These are phyloP conservation scores for Tethea ocularis DNA, from an alignment of 2,888 invertebrate genomes.

Conservation along the genomic window DNA sequence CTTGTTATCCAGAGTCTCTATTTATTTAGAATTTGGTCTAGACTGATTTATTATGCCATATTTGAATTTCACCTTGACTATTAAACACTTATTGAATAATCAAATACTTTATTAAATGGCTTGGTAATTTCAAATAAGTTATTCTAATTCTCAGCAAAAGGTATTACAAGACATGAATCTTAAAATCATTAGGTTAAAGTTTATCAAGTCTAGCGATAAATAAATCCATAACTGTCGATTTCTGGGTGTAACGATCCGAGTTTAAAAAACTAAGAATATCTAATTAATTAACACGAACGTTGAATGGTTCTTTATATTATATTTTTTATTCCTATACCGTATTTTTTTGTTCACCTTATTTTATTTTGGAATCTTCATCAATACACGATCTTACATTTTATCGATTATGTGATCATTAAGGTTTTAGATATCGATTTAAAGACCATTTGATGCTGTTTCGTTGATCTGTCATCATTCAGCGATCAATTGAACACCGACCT, in stretches of 20 bases:
- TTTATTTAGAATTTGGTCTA: neutral
- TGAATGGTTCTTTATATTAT: no score
- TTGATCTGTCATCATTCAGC: neutral
- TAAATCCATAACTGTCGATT: neutral
- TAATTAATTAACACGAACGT: no score
- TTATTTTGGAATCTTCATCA: neutral
- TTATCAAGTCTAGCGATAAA: neutral
- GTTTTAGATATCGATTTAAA: neutral
- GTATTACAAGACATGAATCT: neutral
- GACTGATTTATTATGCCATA: neutral
- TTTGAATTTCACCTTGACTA: neutral
- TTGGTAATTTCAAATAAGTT: neutral
- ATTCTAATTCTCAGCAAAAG: neutral
- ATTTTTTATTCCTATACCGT: neutral
- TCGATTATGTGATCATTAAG: neutral
- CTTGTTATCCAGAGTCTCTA: neutral
- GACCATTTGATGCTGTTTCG: neutral
- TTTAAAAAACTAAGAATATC: no score
- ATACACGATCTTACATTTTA: neutral
- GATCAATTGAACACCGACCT: neutral
- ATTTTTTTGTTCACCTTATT: neutral
- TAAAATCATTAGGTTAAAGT: neutral
- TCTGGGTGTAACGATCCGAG: no score
- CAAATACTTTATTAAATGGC: no score
- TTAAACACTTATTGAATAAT: neutral